phyloP scores from a whole-genome alignment of 2,797 vertebrate species.

The Macrochelys suwanniensis region DNA sequence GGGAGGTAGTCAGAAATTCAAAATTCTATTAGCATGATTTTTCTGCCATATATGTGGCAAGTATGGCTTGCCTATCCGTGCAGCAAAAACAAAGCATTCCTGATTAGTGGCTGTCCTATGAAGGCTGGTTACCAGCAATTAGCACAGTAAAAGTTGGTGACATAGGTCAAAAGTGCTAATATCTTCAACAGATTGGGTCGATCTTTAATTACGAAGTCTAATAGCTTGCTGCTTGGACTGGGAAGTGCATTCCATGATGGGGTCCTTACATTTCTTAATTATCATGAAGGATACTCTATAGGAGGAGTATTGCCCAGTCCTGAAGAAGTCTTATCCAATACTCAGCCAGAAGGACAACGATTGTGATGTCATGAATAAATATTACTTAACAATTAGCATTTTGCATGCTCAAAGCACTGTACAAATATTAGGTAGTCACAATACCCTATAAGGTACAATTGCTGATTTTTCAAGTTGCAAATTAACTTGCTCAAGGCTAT shows the following conservation, averaged over 20 bases:
- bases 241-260: background rate
- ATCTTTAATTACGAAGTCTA: background rate
- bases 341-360: background rate
- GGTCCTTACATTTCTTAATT: background rate
- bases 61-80: background rate
- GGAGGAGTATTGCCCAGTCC: background rate
- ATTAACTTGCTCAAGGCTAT: background rate
- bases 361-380: background rate
- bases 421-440: background rate
- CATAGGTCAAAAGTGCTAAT: background rate
- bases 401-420: background rate
- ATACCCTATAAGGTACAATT: background rate
- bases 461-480: background rate
- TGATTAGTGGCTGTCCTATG: background rate
- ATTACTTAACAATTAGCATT: background rate
- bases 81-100: background rate
- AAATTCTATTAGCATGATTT: background rate
- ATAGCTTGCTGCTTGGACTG: background rate
- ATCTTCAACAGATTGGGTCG: background rate
- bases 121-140: background rate
- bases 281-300: background rate
- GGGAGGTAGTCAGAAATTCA: background rate
- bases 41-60: background rate
- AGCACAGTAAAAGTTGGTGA: background rate
- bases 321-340: background rate